Evolutionary conservation across 37 sponge, comb jelly and placozoan genomes (phyloP), one percentile per base, ranked within the genome.

Genomic region (Aplysina aerophoba): DNA sequence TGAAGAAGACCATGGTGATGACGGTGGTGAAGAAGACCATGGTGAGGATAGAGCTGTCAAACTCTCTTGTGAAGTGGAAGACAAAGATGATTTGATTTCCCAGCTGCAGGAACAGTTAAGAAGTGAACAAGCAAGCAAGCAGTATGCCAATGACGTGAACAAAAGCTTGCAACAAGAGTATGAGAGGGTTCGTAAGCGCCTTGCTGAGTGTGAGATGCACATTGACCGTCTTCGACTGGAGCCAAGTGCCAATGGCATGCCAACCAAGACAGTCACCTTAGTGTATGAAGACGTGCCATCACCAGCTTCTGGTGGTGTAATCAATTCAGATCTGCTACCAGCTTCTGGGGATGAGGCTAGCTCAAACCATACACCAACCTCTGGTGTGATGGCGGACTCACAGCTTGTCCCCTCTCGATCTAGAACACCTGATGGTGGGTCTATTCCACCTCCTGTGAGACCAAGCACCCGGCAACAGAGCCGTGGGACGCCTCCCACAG

Each of bases 131-230:
- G n/a, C 44, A 0, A 39, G 37, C 33, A n/a, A 35, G 12, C 37
- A 30, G 53, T 4, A 63, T 22, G 22, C 68, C 0, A 50, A 83
- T 13, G 44, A 44, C 25, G 25, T 39, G 30, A 65, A 39, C 54
- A 65, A 63, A 27, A 27, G 35, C 44, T 44, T 83, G 22, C 65
- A 66, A 59, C 41, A 58, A 17, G 85, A 90, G 57, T 84, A 93
- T 39, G 86, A 88, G 73, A 54, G 19, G 15, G 84, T 93, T 15
- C 78, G 78, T 22, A 84, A 90, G 86, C 80, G 78, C 41, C 62
- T 93, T 31, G 94, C 94, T 15, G 84, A 87, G 56, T 88, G 91
- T 25, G 88, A 90, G 58, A 78, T 88, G 44, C 91, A 90, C 40
- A 93, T 93, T 25, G 94, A 93, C 40, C 75, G 82, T 15, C 71